Evolutionary conservation across 2,113 vertebrate species (phyloP), one percentile per base, ranked within the genome.

Genomic region (Romanogobio albipinnatus): DNA sequence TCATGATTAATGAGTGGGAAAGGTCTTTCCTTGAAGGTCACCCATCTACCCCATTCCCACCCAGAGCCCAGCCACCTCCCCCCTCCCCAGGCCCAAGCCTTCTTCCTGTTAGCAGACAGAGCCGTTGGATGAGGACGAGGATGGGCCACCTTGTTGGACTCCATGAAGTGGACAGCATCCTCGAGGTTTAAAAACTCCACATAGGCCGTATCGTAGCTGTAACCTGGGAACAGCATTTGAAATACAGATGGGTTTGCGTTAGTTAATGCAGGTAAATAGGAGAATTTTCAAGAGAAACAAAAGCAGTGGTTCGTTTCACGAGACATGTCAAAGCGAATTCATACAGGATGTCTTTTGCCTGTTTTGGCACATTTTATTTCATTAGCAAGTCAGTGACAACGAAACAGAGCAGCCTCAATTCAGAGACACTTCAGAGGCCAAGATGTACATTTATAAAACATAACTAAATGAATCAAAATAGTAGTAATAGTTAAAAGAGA

Each of bases 221-320:
- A 99, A 99, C 98, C 98, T 99, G 97, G 98, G 98, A 97, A 99
- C 97, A 99, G 98, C 98, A 99, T 99, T 99, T 99, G 97, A 95
- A 99, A 99, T 99, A 99, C 97, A 99, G 96, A 99, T 97, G 96
- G 97, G 96, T 96, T 97, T 97, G 96, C 95, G 97, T 99, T 99
- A 99, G 98, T 99, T 95, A 95, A 88, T 92, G 87, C 92, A 93
- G 93, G 91, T 90, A 90, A 94, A 91, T 89, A 93, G 89, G 91
- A 84, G 85, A 88, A 91, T 88, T 88, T 86, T 90, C 84, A 92
- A 85, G 83, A 91, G 88, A 91, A 64, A 82, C 29, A 71, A 80
- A 82, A 71, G 76, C 84, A 84, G 19, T 22, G 19, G n/a, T 74
- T 77, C 71, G 79, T 51, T 70, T 86, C 53, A 88, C 82, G 68